Evolutionary conservation across 2,888 invertebrate species (phyloP).

Genomic region (Drosophila nigricruria): DNA sequence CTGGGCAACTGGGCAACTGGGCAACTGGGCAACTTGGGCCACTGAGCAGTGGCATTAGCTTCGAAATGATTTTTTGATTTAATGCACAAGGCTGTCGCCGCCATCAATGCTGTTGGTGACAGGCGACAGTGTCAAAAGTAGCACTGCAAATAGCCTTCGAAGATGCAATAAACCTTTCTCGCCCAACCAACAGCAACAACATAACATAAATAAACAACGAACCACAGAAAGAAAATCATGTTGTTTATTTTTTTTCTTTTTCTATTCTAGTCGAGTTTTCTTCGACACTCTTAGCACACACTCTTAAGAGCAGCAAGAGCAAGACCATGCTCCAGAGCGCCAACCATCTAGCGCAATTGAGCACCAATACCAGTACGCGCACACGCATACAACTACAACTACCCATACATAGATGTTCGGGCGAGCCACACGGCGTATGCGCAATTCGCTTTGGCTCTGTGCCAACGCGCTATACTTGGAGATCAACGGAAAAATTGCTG

Average conservation of each 20-base stretch:
- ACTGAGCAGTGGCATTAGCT: constrained; percentile 24
- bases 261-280: constrained; percentile 19
- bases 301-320: constrained; percentile 39
- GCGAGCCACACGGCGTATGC: constrained; percentile 85
- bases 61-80: constrained; percentile 34
- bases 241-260: constrained; percentile 42
- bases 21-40: not conserved
- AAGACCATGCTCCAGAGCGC: constrained; percentile 56
- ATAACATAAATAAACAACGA: constrained; percentile 21
- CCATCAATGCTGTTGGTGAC: constrained; percentile 15
- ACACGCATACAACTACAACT: constrained; percentile 29
- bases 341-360: not conserved
- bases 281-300: constrained; percentile 22
- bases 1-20: too few relatives aligned
- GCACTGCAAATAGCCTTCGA: constrained; percentile 17
- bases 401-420: constrained; percentile 59
- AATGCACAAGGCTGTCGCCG: constrained; percentile 48
- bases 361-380: constrained; percentile 27
- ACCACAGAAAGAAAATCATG: not conserved
- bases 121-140: constrained; percentile 8
- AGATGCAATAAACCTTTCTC: constrained; percentile 33
- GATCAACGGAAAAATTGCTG: constrained; percentile 87
- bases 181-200: constrained; percentile 3
- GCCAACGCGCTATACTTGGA: constrained; percentile 96
- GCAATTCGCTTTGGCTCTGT: constrained; percentile 87